Evolutionary conservation across 2,797 vertebrate species (phyloP).

Genomic region (Tenualosa thibaudeaui): DNA sequence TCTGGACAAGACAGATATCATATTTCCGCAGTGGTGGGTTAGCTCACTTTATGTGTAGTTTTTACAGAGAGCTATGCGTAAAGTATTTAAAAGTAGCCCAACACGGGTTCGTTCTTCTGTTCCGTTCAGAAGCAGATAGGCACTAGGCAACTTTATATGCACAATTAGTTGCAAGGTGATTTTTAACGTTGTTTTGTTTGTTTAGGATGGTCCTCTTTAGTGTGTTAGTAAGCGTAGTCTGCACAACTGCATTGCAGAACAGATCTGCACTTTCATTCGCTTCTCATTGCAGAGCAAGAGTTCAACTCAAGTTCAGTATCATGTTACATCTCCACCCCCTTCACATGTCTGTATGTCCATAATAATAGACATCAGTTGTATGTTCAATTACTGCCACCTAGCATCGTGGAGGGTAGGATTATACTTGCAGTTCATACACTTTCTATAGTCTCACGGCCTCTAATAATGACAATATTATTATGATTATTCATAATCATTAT

Average conservation of each 20-base stretch:
- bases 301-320: not conserved
- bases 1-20: conserved; percentile 72
- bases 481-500: too few species aligned
- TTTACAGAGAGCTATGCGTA: not conserved
- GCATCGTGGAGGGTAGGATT: not conserved
- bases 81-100: too few species aligned
- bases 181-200: not conserved
- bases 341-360: not conserved
- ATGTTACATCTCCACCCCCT: not conserved
- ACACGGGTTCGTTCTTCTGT: too few species aligned
- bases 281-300: too few species aligned
- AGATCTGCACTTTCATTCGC: not conserved
- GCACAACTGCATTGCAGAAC: not conserved
- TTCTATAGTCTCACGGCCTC: too few species aligned
- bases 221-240: not conserved
- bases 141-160: not conserved
- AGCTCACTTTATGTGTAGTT: not conserved
- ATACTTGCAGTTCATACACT: not conserved
- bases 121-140: too few species aligned
- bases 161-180: not conserved
- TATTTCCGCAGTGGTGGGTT: conserved; percentile 82
- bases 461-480: not conserved
- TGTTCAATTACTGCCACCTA: not conserved
- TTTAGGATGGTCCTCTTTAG: not conserved
- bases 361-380: not conserved